Conservation (phyloP, 2,113 vertebrate genomes). For the Clinocottus analis region DNA sequence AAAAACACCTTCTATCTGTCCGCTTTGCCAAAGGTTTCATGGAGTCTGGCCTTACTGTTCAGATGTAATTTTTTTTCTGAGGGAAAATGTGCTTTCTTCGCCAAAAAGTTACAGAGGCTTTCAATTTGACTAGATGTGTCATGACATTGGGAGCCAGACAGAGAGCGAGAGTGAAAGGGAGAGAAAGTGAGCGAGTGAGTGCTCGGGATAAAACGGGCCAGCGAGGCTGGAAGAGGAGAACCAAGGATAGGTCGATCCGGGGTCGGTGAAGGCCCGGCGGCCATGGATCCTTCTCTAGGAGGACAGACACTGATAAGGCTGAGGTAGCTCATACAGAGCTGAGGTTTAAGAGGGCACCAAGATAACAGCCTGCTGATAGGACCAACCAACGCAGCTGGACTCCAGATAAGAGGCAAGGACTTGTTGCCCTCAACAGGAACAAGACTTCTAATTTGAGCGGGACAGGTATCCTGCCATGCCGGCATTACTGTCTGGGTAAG, state of each 20-base stretch:
- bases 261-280: constrained; percentile 71
- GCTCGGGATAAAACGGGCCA: constrained; percentile 53
- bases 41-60: not conserved
- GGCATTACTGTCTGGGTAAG: not conserved
- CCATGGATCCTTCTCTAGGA: constrained; percentile 75
- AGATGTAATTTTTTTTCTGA: not conserved
- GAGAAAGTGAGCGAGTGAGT: not conserved
- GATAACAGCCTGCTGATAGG: constrained; percentile 80
- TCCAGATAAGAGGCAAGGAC: constrained; percentile 81
- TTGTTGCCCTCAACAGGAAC: constrained; percentile 75
- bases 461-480: not conserved
- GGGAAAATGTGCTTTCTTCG: not conserved
- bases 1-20: not conserved
- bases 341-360: constrained; percentile 75
- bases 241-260: constrained; percentile 71
- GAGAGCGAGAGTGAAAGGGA: constrained; percentile 12
- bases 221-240: constrained; percentile 55
- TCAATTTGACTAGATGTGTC: constrained; percentile 24
- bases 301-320: constrained; percentile 78
- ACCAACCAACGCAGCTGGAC: constrained; percentile 73
- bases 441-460: constrained; percentile 61
- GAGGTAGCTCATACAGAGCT: constrained; percentile 72
- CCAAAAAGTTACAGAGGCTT: constrained; percentile 17
- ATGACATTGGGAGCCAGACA: constrained; percentile 52
- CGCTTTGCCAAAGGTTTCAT: no score